Evolutionary conservation across 2,113 vertebrate genomes (phyloP).

Genomic region (Alosa alosa): DNA sequence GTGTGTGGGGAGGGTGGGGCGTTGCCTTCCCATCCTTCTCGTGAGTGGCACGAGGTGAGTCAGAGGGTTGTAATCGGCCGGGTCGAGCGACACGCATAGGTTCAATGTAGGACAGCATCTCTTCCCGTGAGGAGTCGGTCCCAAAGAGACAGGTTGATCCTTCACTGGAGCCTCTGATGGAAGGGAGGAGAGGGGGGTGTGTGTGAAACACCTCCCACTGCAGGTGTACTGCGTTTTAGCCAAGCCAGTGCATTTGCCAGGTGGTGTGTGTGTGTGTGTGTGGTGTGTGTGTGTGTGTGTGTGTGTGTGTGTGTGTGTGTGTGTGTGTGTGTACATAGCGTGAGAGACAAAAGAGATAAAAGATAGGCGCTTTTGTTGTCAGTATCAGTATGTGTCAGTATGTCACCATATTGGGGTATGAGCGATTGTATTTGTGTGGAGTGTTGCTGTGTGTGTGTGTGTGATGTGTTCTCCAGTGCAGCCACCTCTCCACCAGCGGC

Average conservation of each 20-base stretch:
- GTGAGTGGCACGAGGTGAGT: constrained; percentile 37
- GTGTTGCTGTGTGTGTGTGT: not conserved
- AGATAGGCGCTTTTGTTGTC: not conserved
- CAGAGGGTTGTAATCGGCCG: constrained; percentile 39
- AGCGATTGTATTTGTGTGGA: not conserved
- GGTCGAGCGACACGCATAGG: constrained; percentile 1
- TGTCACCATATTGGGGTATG: not conserved
- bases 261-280: not conserved
- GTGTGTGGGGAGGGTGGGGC: too few relatives aligned
- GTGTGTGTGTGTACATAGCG: not conserved
- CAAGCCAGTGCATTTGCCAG: not conserved
- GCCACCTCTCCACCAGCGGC: too few relatives aligned
- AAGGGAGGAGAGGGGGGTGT: not conserved
- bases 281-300: not conserved
- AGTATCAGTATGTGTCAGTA: too few relatives aligned
- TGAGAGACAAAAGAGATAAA: not conserved
- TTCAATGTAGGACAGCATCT: not conserved
- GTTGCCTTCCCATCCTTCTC: not conserved
- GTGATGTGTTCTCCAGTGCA: not conserved
- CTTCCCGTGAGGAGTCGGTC: too few relatives aligned
- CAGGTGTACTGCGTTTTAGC: constrained; percentile 21
- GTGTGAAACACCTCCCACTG: constrained; percentile 29
- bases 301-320: not conserved
- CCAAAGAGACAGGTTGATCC: too few relatives aligned
- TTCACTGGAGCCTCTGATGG: not conserved